Evolutionary conservation across 2,888 invertebrate species (phyloP), one percentile per base, ranked within the genome.

Genomic region (Drosophila hamatofila): DNA sequence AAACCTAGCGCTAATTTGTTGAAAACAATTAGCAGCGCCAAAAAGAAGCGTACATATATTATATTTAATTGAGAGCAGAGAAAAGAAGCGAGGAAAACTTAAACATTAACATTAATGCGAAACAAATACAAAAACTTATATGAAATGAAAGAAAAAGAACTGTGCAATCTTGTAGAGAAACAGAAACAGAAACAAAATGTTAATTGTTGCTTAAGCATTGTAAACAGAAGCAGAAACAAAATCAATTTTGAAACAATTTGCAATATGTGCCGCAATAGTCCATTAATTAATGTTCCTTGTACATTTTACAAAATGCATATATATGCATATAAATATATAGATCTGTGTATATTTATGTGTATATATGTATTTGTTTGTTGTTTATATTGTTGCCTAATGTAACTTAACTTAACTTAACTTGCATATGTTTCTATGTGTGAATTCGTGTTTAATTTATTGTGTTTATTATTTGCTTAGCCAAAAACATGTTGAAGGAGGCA

Each of bases 191-290:
- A 3, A 46, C 27, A 27, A 27, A 66, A 56, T 61, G 56, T 72
- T 66, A 55, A 55, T 61, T 65, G 41, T 55, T 30, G 48, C 41
- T 67, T 25, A 33, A 8, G 23, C 44, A 48, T 35, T 58, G 57
- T 49, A 35, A 59, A 30, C 30, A 8, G 30, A 44, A 16, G 6
- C 7, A 44, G 21, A 12, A 44, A 46, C 58, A 54, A 41, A 41
- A 41, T 3, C 3, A 14, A 58, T 65, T 63, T 44, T 27, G 46
- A 72, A 62, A 55, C 72, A 62, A 64, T 73, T 72, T 78, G 77
- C 77, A 88, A 84, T 68, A 76, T 82, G 69, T 77, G 75, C 73
- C 72, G 83, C 82, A 88, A 83, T 86, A 83, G 87, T 83, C 86
- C 78, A 52, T 52, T 52, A 83, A 52, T 52, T 52, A 88, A 86